These are phyloP conservation scores for Aporophyla lueneburgensis DNA, from an alignment of 2,888 invertebrate species.

Conservation along the genomic window DNA sequence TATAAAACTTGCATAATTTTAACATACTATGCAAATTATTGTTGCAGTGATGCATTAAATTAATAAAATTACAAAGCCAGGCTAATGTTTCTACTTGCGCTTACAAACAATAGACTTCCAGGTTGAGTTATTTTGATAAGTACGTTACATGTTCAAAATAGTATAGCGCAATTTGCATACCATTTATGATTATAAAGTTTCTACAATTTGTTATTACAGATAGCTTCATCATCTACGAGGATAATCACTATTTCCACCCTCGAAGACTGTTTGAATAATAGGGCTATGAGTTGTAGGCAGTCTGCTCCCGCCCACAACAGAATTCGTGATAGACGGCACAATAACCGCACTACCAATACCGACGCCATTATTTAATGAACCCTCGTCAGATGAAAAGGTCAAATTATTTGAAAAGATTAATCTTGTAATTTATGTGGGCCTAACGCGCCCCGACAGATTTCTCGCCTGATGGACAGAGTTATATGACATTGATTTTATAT, in stretches of 20 bases:
- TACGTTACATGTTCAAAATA: conserved; percentile 28
- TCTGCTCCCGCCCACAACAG: conserved; percentile 82
- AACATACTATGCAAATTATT: conserved; percentile 33
- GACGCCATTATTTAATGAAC: conserved; percentile 90
- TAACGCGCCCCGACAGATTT: conserved; percentile 85
- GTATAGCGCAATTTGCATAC: conserved; percentile 8
- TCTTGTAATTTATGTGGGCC: conserved; percentile 89
- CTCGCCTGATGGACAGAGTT: conserved; percentile 82
- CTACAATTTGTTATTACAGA: conserved; percentile 26
- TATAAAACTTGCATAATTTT: conserved; percentile 26
- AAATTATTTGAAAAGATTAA: conserved; percentile 91
- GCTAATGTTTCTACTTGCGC: conserved; percentile 40
- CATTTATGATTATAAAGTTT: conserved; percentile 22
- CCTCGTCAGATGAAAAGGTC: conserved; percentile 91
- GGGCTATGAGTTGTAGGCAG: conserved; percentile 72
- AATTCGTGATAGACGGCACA: conserved; percentile 89
- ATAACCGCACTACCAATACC: conserved; percentile 88
- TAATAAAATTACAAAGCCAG: conserved; percentile 33
- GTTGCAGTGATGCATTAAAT: conserved; percentile 46
- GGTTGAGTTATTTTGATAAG: conserved; percentile 18
- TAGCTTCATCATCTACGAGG: conserved; percentile 47
- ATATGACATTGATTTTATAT: conserved; percentile 84
- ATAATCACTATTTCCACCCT: conserved; percentile 59
- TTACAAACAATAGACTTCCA: conserved; percentile 37
- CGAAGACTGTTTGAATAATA: conserved; percentile 64